These are phyloP conservation scores for Uropetala carovei DNA, from an alignment of 2,888 invertebrate genomes.

Conservation along the genomic window DNA sequence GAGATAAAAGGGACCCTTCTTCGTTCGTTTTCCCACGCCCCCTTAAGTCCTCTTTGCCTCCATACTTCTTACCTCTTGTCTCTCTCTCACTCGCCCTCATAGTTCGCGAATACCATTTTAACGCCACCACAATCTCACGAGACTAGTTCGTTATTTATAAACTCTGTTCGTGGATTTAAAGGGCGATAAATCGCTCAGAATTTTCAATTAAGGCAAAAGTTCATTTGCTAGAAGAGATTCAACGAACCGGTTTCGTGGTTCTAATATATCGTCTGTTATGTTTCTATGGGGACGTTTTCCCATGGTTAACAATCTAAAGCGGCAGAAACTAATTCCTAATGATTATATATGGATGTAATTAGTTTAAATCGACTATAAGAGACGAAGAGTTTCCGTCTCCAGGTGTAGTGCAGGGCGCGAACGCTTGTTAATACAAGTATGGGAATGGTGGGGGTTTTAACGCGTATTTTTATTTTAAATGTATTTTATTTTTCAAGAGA, in stretches of 20 bases:
- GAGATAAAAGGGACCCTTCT: background rate
- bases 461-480: too few species aligned
- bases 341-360: background rate
- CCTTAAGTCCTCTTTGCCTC: background rate
- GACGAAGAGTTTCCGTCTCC: background rate
- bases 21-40: background rate
- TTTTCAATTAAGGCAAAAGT: background rate
- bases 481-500: too few species aligned
- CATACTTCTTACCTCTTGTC: too few species aligned
- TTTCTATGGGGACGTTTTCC: background rate
- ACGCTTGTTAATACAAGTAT: too few species aligned
- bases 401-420: background rate
- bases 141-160: background rate
- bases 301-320: background rate
- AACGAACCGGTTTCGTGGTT: background rate
- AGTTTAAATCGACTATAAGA: background rate
- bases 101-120: slow-evolving; percentile 19
- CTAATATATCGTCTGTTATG: background rate
- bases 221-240: background rate
- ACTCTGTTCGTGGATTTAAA: background rate
- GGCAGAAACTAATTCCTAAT: background rate
- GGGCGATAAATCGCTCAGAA: background rate
- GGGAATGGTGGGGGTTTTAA: too few species aligned
- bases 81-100: background rate
- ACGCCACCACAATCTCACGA: slow-evolving; percentile 42